phyloP scores from a whole-genome alignment of 2,888 invertebrate species.

The Xylophagus ater region DNA sequence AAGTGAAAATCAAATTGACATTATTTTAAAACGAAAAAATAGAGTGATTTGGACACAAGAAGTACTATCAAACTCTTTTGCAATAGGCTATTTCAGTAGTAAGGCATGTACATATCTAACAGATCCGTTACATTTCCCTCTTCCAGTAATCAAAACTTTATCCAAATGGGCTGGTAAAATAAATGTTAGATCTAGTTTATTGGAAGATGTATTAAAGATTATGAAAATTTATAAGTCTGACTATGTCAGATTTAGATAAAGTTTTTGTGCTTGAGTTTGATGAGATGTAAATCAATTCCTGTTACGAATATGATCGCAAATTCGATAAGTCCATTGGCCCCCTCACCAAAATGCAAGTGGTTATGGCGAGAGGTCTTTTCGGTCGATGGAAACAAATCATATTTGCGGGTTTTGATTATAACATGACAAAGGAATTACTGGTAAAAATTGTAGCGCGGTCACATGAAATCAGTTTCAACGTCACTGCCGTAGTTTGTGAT shows the following conservation, averaged over 20 bases:
- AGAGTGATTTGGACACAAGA: background rate
- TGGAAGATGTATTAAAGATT: background rate
- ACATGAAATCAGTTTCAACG: background rate
- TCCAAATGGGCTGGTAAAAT: background rate
- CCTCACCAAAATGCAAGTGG: background rate
- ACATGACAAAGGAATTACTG: background rate
- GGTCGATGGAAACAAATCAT: background rate
- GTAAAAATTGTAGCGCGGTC: background rate
- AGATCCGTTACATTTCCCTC: background rate
- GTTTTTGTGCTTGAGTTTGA: too few species aligned
- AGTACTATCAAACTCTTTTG: background rate
- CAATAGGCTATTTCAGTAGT: too few species aligned
- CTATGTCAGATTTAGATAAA: too few species aligned
- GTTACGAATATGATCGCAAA: too few species aligned
- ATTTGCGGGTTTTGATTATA: background rate
- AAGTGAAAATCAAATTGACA: conserved; percentile 1
- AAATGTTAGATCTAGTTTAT: background rate
- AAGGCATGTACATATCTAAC: background rate
- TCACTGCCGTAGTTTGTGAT: background rate
- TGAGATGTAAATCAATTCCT: too few species aligned
- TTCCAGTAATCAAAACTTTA: background rate
- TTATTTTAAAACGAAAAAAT: background rate
- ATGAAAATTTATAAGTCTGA: background rate
- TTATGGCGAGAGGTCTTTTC: background rate
- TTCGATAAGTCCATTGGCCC: too few species aligned